Conservation (phyloP, 2,888 invertebrate genomes). For the Aromia moschata region DNA sequence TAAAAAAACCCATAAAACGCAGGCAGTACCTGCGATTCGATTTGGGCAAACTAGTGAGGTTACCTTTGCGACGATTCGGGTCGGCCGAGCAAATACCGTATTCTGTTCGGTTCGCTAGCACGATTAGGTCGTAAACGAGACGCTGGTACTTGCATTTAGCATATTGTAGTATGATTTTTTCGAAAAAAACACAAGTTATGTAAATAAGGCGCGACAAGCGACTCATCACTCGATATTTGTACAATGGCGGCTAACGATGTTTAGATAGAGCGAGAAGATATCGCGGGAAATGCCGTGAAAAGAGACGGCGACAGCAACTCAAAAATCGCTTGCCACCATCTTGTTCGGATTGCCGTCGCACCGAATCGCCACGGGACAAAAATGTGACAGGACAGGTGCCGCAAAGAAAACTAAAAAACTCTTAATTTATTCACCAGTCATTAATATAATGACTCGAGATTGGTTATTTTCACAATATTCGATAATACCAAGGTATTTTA, state of each 20-base stretch:
- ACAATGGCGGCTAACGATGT: conserved; percentile 59
- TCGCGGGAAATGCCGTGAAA: conserved; percentile 1
- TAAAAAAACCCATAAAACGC: conserved; percentile 27
- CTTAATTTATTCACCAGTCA: no score
- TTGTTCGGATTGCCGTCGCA: conserved; percentile 17
- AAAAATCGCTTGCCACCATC: conserved; percentile 30
- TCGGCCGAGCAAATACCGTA: conserved; percentile 22
- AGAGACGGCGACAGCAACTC: conserved; percentile 24
- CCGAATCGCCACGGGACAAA: neutral
- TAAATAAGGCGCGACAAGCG: conserved; percentile 49
- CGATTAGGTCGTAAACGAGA: conserved; percentile 30
- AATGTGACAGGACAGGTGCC: neutral
- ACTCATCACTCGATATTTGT: conserved; percentile 46
- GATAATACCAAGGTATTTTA: no score
- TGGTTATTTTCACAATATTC: no score
- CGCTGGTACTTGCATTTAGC: conserved; percentile 25
- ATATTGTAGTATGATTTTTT: conserved; percentile 31
- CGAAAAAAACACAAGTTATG: conserved; percentile 43
- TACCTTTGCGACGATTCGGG: conserved; percentile 41
- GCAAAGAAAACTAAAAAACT: no score
- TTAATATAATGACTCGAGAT: no score
- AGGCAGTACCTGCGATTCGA: conserved; percentile 31
- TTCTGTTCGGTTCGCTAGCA: conserved; percentile 19
- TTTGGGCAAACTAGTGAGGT: conserved; percentile 35
- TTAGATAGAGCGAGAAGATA: conserved; percentile 52